These are phyloP conservation scores for Macaria notata DNA, from an alignment of 2,888 invertebrate genomes.

Conservation along the genomic window DNA sequence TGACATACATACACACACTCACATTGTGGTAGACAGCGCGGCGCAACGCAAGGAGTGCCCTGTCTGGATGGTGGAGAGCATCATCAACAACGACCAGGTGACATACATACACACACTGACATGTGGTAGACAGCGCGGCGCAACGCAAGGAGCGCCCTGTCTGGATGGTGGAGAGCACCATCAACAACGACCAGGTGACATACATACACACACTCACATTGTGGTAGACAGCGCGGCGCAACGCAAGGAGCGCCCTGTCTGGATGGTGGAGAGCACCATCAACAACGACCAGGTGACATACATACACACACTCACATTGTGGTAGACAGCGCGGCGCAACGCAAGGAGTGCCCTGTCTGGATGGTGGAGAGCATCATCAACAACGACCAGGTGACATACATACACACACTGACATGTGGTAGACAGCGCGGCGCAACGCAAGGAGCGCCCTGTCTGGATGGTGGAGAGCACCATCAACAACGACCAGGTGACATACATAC, in stretches of 20 bases:
- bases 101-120: too few species aligned
- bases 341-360: conserved; percentile 97
- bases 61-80: conserved; percentile 97
- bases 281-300: conserved; percentile 83
- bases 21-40: conserved; percentile 70
- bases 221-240: conserved; percentile 76
- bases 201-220: too few species aligned
- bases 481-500: conserved; percentile 59
- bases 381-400: conserved; percentile 81
- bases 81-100: conserved; percentile 86
- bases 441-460: conserved; percentile 97
- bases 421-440: conserved; percentile 83
- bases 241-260: conserved; percentile 95
- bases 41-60: conserved; percentile 92
- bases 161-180: conserved; percentile 97
- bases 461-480: conserved; percentile 93
- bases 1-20: too few species aligned
- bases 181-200: conserved; percentile 82
- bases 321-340: conserved; percentile 76
- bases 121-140: conserved; percentile 74
- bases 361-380: conserved; percentile 96
- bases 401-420: too few species aligned
- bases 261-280: conserved; percentile 97
- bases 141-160: conserved; percentile 94
- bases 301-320: too few species aligned